Percentiles rank a stretch among this genome's conserved stretches.
phyloP scores from a whole-genome alignment of 2,797 vertebrate genomes.

The Loris lydekkerianus region DNA sequence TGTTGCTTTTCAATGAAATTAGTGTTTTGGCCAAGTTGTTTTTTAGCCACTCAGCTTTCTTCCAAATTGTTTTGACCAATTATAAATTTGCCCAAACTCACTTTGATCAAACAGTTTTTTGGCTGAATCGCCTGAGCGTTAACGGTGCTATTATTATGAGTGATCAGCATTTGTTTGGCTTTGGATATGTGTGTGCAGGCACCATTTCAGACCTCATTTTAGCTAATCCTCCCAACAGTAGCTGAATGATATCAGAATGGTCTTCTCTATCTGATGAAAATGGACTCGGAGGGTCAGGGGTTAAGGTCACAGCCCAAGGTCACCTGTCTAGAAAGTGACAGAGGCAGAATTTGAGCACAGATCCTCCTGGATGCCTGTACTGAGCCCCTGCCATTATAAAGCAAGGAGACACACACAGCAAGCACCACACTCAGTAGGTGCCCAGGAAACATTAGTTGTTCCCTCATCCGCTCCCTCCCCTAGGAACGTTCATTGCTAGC shows the following conservation, averaged over 20 bases:
- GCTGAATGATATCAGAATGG: fast-evolving
- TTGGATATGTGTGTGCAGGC: too few relatives aligned
- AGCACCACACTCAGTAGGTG: not conserved
- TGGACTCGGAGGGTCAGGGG: not conserved
- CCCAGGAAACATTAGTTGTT: not conserved
- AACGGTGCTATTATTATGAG: not conserved
- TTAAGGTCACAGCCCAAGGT: not conserved
- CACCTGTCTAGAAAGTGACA: not conserved
- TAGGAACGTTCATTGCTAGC: not conserved
- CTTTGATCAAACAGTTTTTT: not conserved
- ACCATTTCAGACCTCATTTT: too few relatives aligned
- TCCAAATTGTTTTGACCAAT: not conserved
- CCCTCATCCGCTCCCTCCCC: too few relatives aligned
- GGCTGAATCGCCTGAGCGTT: not conserved
- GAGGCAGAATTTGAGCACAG: not conserved
- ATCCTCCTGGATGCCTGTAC: not conserved
- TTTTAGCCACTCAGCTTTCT: not conserved
- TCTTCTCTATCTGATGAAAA: not conserved
- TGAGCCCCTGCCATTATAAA: not conserved
- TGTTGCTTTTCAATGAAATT: not conserved
- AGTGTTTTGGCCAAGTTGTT: not conserved
- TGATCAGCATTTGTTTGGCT: not conserved
- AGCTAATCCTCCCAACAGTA: too few relatives aligned
- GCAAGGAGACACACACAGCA: fast-evolving
- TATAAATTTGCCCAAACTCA: not conserved